Conservation (phyloP, 2,888 invertebrate species). For the Lottia gigantea region DNA sequence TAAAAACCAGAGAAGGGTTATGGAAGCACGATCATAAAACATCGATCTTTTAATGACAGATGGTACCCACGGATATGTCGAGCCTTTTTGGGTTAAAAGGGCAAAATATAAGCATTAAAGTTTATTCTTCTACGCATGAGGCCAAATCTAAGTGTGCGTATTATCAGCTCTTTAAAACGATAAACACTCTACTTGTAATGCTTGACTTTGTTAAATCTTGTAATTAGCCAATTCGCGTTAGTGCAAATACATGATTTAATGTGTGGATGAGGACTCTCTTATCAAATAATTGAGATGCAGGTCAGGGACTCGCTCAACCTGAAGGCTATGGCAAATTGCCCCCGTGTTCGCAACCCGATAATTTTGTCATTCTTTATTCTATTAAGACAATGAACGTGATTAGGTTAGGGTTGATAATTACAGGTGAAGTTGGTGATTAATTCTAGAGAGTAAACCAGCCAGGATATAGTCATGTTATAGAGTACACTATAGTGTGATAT, state of each 20-base stretch:
- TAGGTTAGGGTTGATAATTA: not conserved
- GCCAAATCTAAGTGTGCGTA: not conserved
- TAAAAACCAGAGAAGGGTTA: not conserved
- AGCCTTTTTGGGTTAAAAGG: not conserved
- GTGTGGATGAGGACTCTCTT: conserved; percentile 8
- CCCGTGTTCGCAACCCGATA: conserved; percentile 1
- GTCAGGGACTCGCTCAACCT: not conserved
- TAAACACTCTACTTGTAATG: conserved; percentile 21
- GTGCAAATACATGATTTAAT: conserved; percentile 24
- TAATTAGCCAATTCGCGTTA: conserved; percentile 20
- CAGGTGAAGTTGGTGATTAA: not conserved
- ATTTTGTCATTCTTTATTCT: conserved; percentile 3
- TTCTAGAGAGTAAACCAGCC: not conserved
- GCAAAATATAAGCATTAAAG: not conserved
- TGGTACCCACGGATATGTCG: not conserved
- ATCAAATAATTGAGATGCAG: conserved; percentile 12
- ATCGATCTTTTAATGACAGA: not conserved
- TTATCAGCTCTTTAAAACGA: conserved; percentile 17
- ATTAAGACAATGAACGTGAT: conserved; percentile 2
- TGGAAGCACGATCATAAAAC: not conserved
- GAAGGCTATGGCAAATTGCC: not conserved
- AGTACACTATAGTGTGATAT: no score
- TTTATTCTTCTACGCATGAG: not conserved
- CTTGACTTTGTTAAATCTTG: conserved; percentile 25
- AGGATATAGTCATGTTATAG: no score